Evolutionary conservation across 2,888 invertebrate genomes (phyloP).

Genomic region (Margaritifera margaritifera): DNA sequence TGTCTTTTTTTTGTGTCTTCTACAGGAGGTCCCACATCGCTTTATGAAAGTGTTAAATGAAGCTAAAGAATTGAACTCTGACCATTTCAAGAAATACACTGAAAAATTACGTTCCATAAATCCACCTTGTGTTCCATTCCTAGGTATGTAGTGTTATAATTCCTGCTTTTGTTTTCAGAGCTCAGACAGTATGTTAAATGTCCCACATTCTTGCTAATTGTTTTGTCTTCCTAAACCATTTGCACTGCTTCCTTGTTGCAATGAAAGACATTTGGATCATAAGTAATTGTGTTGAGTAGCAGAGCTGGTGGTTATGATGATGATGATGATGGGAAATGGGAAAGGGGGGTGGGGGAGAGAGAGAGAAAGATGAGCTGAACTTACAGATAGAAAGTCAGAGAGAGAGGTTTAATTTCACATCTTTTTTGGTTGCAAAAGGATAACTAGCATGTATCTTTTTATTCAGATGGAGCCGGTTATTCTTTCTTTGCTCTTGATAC

Average conservation of each 20-base stretch:
- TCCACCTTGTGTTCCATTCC: slow-evolving; percentile 98
- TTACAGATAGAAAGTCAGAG: too few species aligned
- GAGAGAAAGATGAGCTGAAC: too few species aligned
- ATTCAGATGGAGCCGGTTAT: too few species aligned
- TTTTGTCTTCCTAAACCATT: neutral
- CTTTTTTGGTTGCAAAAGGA: too few species aligned
- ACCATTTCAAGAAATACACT: slow-evolving; percentile 93
- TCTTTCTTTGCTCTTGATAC: too few species aligned
- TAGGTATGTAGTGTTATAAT: slow-evolving; percentile 77
- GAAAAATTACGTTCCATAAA: slow-evolving; percentile 96
- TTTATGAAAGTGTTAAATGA: slow-evolving; percentile 89
- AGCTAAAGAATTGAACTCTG: slow-evolving; percentile 88
- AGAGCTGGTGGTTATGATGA: neutral
- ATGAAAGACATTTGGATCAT: too few species aligned
- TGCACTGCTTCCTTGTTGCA: neutral
- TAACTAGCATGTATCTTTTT: too few species aligned
- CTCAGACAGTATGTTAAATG: too few species aligned
- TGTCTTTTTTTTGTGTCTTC: slow-evolving; percentile 2
- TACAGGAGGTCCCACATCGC: slow-evolving; percentile 65
- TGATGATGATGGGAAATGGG: neutral
- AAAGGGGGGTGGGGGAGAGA: too few species aligned
- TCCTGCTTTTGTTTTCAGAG: neutral
- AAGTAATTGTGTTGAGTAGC: too few species aligned
- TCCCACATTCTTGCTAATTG: too few species aligned
- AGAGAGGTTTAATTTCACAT: too few species aligned